Base-by-base conservation (phyloP, 2,888 invertebrate species). In the Ophonus ardosiacus region DNA sequence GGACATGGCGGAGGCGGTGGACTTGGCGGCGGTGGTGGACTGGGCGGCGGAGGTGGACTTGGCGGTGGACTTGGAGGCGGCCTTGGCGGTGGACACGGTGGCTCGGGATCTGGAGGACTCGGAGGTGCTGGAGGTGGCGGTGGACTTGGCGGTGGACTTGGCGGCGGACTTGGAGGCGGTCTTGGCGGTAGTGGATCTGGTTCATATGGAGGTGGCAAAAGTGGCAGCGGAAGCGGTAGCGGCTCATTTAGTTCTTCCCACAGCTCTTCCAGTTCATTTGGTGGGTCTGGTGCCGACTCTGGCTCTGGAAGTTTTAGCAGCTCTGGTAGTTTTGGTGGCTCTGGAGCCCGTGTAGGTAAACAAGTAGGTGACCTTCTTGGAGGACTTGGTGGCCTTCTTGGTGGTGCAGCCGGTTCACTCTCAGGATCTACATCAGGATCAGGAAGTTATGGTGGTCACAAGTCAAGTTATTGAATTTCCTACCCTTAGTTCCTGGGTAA, bases 1-100 rank as follows among this genome's bases (percentile, higher is more conserved):
- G 85, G 15, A 10, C 86, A 85, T 81, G 76, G 86, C 0, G 86
- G 84, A 40, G 57, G 82, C 0, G 84, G 85, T 59, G 85, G 86
- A 6, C 68, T 68, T 85, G 86, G 76, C 81, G 51, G 56, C 78
- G 8, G 78, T 80, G 61, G 83, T 83, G 81, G 81, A 15, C 0
- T 43, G 4, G 81, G 81, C 17, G 43, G 63, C 18, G 63, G 24
- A 6, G 43, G 76, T 83, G 61, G 83, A 13, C 43, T 18, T 43
- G 81, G 57, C 18, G 83, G 83, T 83, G 83, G 83, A 18, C 40
- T 57, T 31, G 83, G 65, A 43, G 81, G 65, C 43, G 81, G 81
- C 0, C 7, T 10, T 24, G 81, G 81, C 6, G 31, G 31, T 4
- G 31, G 31, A 31, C 31, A 4, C 7, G 79, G 59, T 7, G 61